Evolutionary conservation across 1,140 invertebrate species (phyloP).

Genomic region (Tenebrio molitor): DNA sequence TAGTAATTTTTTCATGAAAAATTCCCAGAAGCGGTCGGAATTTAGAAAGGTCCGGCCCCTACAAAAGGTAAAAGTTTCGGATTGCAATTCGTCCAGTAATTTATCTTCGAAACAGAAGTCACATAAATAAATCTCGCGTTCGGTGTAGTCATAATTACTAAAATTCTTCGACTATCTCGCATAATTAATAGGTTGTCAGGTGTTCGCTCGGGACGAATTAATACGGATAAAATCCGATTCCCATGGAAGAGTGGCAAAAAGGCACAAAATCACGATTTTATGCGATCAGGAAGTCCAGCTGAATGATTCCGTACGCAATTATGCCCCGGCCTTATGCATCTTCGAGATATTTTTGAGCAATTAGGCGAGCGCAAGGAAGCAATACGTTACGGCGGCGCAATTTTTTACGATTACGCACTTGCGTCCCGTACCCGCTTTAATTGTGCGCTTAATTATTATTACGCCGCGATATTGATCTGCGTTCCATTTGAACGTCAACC

Average conservation of each 20-base stretch:
- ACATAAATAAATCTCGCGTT: slow-evolving; percentile 4
- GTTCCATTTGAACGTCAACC: slow-evolving; percentile 39
- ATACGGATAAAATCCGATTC: slow-evolving; percentile 32
- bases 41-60: slow-evolving; percentile 4
- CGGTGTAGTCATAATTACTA: neutral
- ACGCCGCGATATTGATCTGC: slow-evolving; percentile 25
- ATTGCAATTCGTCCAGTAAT: slow-evolving; percentile 1
- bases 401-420: neutral
- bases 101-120: slow-evolving; percentile 22
- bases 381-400: slow-evolving; percentile 22
- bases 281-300: slow-evolving; percentile 37
- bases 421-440: slow-evolving; percentile 10
- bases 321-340: slow-evolving; percentile 10
- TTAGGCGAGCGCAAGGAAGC: slow-evolving; percentile 26
- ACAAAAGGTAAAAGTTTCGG: neutral
- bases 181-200: slow-evolving; percentile 33
- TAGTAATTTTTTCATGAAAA: too few species aligned
- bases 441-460: slow-evolving; percentile 31
- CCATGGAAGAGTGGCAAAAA: slow-evolving; percentile 24
- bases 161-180: slow-evolving; percentile 26
- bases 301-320: slow-evolving; percentile 37
- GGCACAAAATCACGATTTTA: slow-evolving; percentile 25
- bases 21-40: neutral
- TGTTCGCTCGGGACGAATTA: slow-evolving; percentile 18
- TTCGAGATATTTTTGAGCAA: slow-evolving; percentile 20